These are phyloP conservation scores for Ceratotherium simum DNA, from an alignment of 2,113 vertebrate genomes.

Conservation along the genomic window DNA sequence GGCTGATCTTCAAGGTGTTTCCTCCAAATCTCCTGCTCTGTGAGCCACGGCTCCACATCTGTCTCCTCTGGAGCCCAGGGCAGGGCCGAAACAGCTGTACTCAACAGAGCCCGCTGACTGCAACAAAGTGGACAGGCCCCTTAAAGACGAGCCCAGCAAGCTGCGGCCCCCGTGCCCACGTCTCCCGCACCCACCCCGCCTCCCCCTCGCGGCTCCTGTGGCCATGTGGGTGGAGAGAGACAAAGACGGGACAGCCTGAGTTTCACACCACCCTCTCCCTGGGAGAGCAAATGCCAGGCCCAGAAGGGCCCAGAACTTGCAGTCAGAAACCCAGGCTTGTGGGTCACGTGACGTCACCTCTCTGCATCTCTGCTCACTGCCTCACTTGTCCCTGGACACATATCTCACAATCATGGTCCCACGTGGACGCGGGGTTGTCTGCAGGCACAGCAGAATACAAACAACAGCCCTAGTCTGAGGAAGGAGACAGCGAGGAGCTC, in stretches of 20 bases:
- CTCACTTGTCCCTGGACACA: neutral
- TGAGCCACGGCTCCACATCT: neutral
- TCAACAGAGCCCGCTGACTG: neutral
- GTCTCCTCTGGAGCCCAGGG: neutral
- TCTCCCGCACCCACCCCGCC: too few species aligned
- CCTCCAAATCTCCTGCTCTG: neutral
- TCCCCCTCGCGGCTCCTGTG: neutral
- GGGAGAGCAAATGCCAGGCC: neutral
- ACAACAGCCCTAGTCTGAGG: neutral
- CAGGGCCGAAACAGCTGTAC: accelerated
- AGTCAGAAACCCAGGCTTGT: neutral
- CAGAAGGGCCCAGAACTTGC: neutral
- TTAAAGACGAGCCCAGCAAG: accelerated
- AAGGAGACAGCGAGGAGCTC: too few species aligned
- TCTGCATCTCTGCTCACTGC: neutral
- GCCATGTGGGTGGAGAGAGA: neutral
- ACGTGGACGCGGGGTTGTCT: accelerated
- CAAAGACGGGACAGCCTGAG: neutral
- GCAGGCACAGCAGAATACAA: neutral
- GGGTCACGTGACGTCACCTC: neutral
- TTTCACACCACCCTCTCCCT: neutral
- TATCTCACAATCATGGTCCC: neutral
- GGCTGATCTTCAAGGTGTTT: neutral
- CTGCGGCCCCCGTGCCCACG: accelerated
- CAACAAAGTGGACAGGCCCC: neutral